Evolutionary conservation across 2,888 invertebrate species (phyloP).

Genomic region (Thera britannica): DNA sequence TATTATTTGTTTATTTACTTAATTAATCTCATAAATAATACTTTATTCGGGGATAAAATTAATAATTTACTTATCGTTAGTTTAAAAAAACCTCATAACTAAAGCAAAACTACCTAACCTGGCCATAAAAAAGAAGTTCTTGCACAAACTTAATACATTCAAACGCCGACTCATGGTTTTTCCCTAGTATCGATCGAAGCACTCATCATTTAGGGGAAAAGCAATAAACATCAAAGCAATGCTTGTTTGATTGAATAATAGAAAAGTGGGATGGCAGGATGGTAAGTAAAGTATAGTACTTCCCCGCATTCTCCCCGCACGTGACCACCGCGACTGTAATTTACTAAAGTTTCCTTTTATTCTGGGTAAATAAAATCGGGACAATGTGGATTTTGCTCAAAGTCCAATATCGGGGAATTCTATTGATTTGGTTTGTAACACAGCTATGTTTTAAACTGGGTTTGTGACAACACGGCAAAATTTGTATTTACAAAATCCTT

Average conservation of each 20-base stretch:
- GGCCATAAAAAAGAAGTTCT: conserved; percentile 1
- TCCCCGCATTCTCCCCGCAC: conserved; percentile 35
- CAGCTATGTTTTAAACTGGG: neutral
- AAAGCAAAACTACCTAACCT: neutral
- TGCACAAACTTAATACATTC: conserved; percentile 16
- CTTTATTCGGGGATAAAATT: no score
- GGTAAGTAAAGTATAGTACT: conserved; percentile 53
- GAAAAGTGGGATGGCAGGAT: conserved; percentile 48
- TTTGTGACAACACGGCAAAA: no score
- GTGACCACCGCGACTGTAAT: conserved; percentile 47
- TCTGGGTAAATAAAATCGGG: conserved; percentile 27
- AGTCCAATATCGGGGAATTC: conserved; percentile 2
- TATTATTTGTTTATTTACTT: no score
- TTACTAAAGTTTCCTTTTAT: conserved; percentile 40
- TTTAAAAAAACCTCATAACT: no score
- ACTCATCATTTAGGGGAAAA: conserved; percentile 66
- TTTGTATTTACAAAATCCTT: no score
- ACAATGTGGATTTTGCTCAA: conserved; percentile 15
- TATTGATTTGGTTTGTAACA: conserved; percentile 1
- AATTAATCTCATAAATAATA: no score
- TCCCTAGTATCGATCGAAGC: conserved; percentile 67
- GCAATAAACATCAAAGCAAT: conserved; percentile 66
- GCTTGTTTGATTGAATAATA: conserved; percentile 71
- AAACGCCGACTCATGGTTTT: conserved; percentile 67
- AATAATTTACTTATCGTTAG: neutral